Evolutionary conservation across 2,888 invertebrate species (phyloP).

Genomic region (Margaritifera margaritifera): DNA sequence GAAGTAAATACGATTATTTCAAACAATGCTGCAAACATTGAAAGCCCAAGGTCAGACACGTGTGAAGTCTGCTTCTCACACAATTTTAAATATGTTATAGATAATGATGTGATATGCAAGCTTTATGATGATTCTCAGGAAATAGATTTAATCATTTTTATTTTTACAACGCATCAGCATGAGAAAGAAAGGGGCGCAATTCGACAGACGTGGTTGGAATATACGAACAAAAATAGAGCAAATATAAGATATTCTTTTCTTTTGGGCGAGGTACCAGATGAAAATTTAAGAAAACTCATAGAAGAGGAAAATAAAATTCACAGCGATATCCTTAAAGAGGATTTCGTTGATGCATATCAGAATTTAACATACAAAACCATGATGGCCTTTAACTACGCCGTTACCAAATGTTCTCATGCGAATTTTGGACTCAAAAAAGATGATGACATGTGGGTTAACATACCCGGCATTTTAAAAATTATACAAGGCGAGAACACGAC

Average conservation of each 20-base stretch:
- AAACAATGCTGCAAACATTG: constrained; percentile 1
- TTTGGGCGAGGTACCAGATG: constrained; percentile 21
- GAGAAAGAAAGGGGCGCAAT: constrained; percentile 21
- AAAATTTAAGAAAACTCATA: constrained; percentile 6
- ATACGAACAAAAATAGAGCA: constrained; percentile 21
- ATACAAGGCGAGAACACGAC: constrained; percentile 4
- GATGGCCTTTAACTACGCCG: constrained; percentile 34
- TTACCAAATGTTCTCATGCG: constrained; percentile 20
- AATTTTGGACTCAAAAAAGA: constrained; percentile 36
- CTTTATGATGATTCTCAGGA: neutral
- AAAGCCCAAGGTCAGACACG: neutral
- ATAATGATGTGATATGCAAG: constrained; percentile 30
- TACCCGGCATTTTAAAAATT: constrained; percentile 26
- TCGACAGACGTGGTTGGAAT: constrained; percentile 37
- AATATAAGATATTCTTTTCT: constrained; percentile 36
- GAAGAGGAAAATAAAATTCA: constrained; percentile 19
- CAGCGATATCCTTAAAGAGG: constrained; percentile 29
- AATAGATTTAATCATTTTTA: constrained; percentile 29
- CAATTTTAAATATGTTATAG: constrained; percentile 26
- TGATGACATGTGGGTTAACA: constrained; percentile 39
- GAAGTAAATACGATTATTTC: no score
- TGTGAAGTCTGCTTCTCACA: constrained; percentile 31
- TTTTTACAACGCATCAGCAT: constrained; percentile 23
- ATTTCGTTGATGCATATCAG: constrained; percentile 33
- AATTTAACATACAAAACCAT: constrained; percentile 39